Conservation (phyloP, 2,888 invertebrate genomes). For the Anarsia innoxiella region DNA sequence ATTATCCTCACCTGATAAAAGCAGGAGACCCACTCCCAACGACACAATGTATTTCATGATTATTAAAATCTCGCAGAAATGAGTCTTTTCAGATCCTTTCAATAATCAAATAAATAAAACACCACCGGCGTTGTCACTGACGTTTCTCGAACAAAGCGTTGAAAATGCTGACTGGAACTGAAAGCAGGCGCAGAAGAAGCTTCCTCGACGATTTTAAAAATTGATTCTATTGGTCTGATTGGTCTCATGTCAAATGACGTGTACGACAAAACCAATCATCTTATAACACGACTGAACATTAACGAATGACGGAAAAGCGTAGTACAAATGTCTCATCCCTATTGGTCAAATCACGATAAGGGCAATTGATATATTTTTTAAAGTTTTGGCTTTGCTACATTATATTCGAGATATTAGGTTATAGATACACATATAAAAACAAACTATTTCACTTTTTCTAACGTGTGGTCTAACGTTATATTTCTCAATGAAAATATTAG, state of each 20-base stretch:
- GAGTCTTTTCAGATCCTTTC: neutral
- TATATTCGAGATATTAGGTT: too few species aligned
- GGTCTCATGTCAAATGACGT: neutral
- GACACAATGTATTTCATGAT: conserved; percentile 58
- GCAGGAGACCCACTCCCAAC: conserved; percentile 47
- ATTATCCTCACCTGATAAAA: conserved; percentile 63
- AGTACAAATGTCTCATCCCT: conserved; percentile 50
- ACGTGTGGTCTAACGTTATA: too few species aligned
- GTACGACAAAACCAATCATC: conserved; percentile 4
- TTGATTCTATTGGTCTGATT: neutral
- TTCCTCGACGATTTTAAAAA: too few species aligned
- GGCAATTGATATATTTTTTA: too few species aligned
- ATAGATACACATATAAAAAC: too few species aligned
- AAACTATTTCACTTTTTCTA: too few species aligned
- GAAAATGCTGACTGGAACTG: neutral
- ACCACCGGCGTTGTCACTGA: conserved; percentile 3
- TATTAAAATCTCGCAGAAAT: neutral
- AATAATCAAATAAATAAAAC: neutral
- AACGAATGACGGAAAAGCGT: conserved; percentile 11
- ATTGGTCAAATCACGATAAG: conserved; percentile 36
- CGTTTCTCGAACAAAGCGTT: conserved; percentile 8
- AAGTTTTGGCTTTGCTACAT: too few species aligned
- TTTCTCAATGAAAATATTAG: too few species aligned
- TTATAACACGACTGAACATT: conserved; percentile 7
- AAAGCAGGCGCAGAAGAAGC: too few species aligned